A percentile compares a stretch with the other conserved stretches of the same genome.
Evolutionary conservation across 2,113 vertebrate genomes (phyloP).

Genomic region (Beaufortia kweichowensis): DNA sequence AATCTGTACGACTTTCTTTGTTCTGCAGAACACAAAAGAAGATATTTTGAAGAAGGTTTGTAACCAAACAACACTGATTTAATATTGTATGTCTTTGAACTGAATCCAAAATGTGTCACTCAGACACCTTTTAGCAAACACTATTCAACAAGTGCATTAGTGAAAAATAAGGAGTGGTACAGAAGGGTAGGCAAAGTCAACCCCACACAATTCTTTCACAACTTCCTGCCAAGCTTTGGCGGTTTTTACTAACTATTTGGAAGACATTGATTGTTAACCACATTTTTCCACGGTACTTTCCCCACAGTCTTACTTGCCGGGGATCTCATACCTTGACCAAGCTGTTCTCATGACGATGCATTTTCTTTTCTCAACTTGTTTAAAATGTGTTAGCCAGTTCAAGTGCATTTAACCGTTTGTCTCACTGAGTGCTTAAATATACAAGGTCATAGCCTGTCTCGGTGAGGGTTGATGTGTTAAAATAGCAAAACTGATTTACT

Average conservation of each 20-base stretch:
- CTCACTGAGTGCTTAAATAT: too few relatives aligned
- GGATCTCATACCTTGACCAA: not conserved
- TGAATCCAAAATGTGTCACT: constrained; percentile 2
- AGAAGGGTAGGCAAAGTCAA: not conserved
- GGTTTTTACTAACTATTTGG: not conserved
- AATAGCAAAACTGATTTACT: too few relatives aligned
- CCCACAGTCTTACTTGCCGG: not conserved
- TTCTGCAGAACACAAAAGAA: too few relatives aligned
- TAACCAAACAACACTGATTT: too few relatives aligned
- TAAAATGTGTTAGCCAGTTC: too few relatives aligned
- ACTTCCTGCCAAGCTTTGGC: not conserved
- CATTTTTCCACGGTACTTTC: constrained; percentile 20
- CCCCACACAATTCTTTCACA: constrained; percentile 18
- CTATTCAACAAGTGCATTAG: not conserved
- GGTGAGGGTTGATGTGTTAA: too few relatives aligned
- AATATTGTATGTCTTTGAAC: not conserved
- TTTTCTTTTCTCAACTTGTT: not conserved
- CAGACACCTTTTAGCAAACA: not conserved
- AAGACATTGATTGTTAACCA: not conserved
- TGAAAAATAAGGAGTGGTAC: not conserved
- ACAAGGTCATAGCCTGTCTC: too few relatives aligned
- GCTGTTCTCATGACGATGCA: not conserved
- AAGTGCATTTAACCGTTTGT: too few relatives aligned
- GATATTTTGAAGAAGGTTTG: too few relatives aligned
- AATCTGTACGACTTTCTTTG: too few relatives aligned